phyloP scores from a whole-genome alignment of 2,888 invertebrate genomes.

The Dascillus cervinus region DNA sequence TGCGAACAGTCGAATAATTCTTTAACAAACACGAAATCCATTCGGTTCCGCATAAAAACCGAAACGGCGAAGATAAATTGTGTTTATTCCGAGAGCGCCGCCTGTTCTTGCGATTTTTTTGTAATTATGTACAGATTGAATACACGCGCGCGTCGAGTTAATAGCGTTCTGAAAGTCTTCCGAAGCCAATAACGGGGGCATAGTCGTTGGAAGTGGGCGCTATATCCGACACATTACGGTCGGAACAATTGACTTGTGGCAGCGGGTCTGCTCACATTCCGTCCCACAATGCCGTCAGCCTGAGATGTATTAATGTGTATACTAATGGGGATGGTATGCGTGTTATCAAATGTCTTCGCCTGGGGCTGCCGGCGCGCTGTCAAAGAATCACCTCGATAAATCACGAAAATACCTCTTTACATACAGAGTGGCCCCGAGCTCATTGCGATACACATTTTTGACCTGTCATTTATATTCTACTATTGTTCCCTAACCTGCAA shows the following conservation, averaged over 20 bases:
- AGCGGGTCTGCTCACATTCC: slow-evolving; percentile 11
- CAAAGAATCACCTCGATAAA: slow-evolving; percentile 17
- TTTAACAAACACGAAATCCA: too few relatives aligned
- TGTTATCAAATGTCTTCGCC: slow-evolving; percentile 14
- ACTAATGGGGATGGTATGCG: slow-evolving; percentile 14
- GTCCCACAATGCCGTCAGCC: slow-evolving; percentile 15
- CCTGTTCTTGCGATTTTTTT: slow-evolving; percentile 24
- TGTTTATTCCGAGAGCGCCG: slow-evolving; percentile 23
- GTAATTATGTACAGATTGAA: slow-evolving; percentile 31
- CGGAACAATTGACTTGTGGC: slow-evolving; percentile 15
- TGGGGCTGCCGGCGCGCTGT: slow-evolving; percentile 10
- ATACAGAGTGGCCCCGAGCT: too few relatives aligned
- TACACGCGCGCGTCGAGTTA: slow-evolving; percentile 24
- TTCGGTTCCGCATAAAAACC: too few relatives aligned
- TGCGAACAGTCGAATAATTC: too few relatives aligned
- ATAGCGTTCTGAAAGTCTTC: slow-evolving; percentile 31
- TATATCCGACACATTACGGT: slow-evolving; percentile 13
- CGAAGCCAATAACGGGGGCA: slow-evolving; percentile 27
- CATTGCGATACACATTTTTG: too few relatives aligned
- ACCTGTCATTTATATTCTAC: too few relatives aligned
- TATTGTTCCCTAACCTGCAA: too few relatives aligned
- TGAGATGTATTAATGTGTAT: slow-evolving; percentile 16
- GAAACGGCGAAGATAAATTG: slow-evolving; percentile 21
- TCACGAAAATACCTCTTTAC: slow-evolving; percentile 7
- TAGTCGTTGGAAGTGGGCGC: slow-evolving; percentile 10